phyloP scores from a whole-genome alignment of 2,888 invertebrate species.

The Meandrusa payeni region DNA sequence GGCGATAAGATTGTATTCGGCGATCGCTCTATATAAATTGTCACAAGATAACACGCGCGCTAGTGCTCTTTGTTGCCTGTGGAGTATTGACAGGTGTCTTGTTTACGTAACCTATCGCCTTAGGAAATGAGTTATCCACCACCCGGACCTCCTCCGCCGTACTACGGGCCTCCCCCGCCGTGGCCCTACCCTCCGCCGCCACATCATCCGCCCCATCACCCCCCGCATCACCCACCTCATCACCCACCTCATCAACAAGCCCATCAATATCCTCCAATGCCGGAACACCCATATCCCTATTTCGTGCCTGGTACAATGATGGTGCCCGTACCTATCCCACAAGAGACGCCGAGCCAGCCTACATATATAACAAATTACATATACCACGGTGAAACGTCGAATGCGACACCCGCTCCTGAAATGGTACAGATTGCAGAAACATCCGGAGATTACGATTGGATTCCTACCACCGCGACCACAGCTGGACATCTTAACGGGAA shows the following conservation, averaged over 20 bases:
- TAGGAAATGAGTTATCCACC: constrained; percentile 59
- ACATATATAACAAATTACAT: constrained; percentile 72
- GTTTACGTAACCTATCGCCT: too few relatives aligned
- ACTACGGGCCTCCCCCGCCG: constrained; percentile 42
- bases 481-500: constrained; percentile 55
- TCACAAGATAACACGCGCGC: constrained; percentile 9
- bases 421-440: constrained; percentile 55
- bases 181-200: constrained; percentile 32
- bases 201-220: constrained; percentile 29
- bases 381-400: constrained; percentile 58
- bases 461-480: constrained; percentile 58
- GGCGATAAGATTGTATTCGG: constrained; percentile 15
- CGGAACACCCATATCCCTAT: constrained; percentile 50
- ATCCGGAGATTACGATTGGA: constrained; percentile 67
- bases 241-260: constrained; percentile 34
- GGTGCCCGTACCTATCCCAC: constrained; percentile 32
- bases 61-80: constrained; percentile 13
- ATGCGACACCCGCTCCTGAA: constrained; percentile 31
- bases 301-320: constrained; percentile 55
- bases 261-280: constrained; percentile 31
- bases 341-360: constrained; percentile 37
- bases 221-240: constrained; percentile 23
- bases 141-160: constrained; percentile 42
- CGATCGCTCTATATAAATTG: constrained; percentile 15
- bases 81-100: too few relatives aligned